phyloP scores from a whole-genome alignment of 2,797 vertebrate genomes.

The Lemur catta region DNA sequence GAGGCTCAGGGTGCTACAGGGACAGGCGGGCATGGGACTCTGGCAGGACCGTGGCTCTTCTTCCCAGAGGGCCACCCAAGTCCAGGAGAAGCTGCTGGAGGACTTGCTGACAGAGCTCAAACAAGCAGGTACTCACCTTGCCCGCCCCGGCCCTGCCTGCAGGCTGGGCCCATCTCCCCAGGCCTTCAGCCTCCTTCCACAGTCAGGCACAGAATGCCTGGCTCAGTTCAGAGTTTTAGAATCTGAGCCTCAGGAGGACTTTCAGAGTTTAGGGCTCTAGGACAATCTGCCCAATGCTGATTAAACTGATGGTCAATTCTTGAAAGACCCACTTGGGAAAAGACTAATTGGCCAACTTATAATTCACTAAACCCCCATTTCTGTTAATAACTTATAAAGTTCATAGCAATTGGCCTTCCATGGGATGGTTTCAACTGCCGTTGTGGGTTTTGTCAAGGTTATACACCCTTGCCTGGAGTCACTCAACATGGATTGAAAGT shows the following conservation, averaged over 20 bases:
- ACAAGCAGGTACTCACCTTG: neutral
- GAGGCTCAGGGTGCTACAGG: neutral
- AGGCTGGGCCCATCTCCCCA: neutral
- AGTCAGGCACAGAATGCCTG: neutral
- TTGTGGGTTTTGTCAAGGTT: neutral
- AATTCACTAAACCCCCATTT: neutral
- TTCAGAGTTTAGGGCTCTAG: neutral
- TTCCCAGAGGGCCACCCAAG: neutral
- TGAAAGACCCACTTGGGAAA: neutral
- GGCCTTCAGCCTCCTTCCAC: neutral
- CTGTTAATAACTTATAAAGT: neutral
- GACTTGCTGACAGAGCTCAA: conserved; percentile 5
- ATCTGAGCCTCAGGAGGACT: neutral
- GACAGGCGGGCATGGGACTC: too few species aligned
- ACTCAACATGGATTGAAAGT: neutral
- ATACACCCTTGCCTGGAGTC: neutral
- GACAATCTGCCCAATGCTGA: neutral
- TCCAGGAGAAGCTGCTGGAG: conserved; percentile 2
- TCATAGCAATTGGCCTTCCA: neutral
- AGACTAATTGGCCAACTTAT: neutral
- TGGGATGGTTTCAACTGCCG: neutral
- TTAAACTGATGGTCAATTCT: neutral
- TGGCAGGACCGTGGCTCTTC: neutral
- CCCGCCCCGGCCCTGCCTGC: neutral
- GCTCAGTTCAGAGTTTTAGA: neutral